These are phyloP conservation scores for Nipponia nippon DNA, from an alignment of 2,113 vertebrate genomes.

Conservation along the genomic window DNA sequence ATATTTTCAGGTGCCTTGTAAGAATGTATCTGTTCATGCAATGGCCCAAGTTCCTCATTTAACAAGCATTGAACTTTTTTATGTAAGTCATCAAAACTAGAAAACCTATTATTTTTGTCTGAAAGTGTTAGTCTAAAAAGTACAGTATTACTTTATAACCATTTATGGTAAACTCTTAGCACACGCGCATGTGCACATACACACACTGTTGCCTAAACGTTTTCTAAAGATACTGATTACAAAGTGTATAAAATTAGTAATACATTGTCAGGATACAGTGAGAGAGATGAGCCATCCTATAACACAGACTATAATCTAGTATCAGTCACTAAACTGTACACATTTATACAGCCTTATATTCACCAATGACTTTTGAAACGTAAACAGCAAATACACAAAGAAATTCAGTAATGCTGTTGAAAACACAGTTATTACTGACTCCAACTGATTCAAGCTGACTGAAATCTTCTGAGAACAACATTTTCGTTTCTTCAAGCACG, in stretches of 20 bases:
- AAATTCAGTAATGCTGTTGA: neutral
- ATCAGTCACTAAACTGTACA: constrained; percentile 62
- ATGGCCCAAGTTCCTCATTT: constrained; percentile 21
- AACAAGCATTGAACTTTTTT: constrained; percentile 35
- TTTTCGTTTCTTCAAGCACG: neutral
- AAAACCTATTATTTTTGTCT: constrained; percentile 24
- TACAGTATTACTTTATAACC: constrained; percentile 40
- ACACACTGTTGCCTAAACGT: constrained; percentile 59
- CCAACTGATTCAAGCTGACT: neutral
- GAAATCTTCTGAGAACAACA: neutral
- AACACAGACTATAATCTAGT: constrained; percentile 65
- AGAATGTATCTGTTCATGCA: constrained; percentile 28
- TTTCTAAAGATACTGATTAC: constrained; percentile 70
- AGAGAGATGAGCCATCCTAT: constrained; percentile 51
- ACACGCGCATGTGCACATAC: constrained; percentile 5
- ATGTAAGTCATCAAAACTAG: constrained; percentile 25
- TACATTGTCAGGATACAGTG: constrained; percentile 54
- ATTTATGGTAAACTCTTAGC: constrained; percentile 19
- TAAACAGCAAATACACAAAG: constrained; percentile 26
- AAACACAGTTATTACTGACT: neutral
- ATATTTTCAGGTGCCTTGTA: neutral
- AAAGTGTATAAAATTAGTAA: constrained; percentile 67
- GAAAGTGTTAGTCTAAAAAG: constrained; percentile 49
- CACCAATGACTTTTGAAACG: constrained; percentile 17
- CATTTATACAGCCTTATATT: constrained; percentile 45